phyloP scores from a whole-genome alignment of 2,113 vertebrate genomes.

The Tyrannus savana region DNA sequence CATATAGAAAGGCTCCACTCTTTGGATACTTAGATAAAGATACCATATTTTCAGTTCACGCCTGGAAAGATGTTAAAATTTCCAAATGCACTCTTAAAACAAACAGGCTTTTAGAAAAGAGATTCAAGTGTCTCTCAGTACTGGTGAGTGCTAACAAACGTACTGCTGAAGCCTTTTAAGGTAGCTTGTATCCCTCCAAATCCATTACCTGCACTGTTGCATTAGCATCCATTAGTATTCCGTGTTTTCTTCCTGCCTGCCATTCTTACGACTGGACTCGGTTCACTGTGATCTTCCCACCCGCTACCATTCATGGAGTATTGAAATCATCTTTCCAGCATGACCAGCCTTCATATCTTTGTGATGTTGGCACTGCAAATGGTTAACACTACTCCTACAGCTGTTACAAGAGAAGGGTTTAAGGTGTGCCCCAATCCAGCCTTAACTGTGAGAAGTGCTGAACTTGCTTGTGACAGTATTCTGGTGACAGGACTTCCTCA shows the following conservation, averaged over 20 bases:
- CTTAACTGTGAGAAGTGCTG: not conserved
- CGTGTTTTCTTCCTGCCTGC: not conserved
- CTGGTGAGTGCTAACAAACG: not conserved
- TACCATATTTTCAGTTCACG: not conserved
- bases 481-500: not conserved
- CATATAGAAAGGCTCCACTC: not conserved
- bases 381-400: not conserved
- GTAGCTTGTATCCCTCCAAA: not conserved
- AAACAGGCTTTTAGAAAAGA: slow-evolving; percentile 31
- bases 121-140: not conserved
- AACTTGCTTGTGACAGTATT: not conserved
- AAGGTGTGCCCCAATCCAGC: not conserved
- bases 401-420: not conserved
- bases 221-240: not conserved
- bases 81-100: slow-evolving; percentile 11
- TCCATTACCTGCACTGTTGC: not conserved
- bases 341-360: not conserved
- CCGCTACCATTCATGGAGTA: not conserved
- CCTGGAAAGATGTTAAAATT: not conserved
- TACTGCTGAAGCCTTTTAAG: not conserved
- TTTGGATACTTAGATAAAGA: not conserved
- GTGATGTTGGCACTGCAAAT: not conserved
- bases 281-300: not conserved
- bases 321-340: not conserved
- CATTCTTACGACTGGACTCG: not conserved